These are phyloP conservation scores for Puntigrus tetrazona DNA, from an alignment of 2,113 vertebrate genomes.

Conservation along the genomic window DNA sequence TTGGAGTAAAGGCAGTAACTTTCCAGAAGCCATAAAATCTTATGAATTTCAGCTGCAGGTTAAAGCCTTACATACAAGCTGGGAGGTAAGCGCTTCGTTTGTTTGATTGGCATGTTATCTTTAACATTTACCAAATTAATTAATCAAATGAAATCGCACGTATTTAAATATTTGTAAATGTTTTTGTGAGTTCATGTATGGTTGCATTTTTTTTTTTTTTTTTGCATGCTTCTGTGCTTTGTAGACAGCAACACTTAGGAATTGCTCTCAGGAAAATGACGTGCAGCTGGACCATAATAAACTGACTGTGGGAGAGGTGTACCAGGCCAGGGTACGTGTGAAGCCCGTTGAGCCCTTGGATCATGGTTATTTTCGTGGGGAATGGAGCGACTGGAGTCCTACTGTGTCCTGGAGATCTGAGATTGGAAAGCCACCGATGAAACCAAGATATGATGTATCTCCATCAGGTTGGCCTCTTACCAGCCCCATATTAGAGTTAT, in stretches of 20 bases:
- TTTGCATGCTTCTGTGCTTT: constrained; percentile 35
- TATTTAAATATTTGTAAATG: background rate
- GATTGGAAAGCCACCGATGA: background rate
- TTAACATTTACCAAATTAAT: background rate
- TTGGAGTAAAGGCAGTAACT: constrained; percentile 59
- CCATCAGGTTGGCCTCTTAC: background rate
- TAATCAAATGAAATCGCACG: background rate
- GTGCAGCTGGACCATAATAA: background rate
- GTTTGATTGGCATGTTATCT: background rate
- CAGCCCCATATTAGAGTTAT: background rate
- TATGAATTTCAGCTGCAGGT: constrained; percentile 64
- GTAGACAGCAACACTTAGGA: background rate
- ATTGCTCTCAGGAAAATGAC: background rate
- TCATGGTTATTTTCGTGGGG: accelerated
- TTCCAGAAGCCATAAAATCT: accelerated
- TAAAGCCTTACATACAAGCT: constrained; percentile 46
- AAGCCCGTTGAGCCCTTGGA: accelerated
- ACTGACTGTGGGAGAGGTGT: constrained; percentile 23
- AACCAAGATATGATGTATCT: too few species aligned
- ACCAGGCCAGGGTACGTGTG: constrained; percentile 66
- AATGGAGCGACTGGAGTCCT: constrained; percentile 77
- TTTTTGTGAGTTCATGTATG: too few species aligned
- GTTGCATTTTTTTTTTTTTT: background rate
- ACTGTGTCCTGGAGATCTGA: constrained; percentile 54
- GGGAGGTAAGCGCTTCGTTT: constrained; percentile 62